A percentile compares a stretch with the other conserved stretches of the same genome.
Evolutionary conservation across 2,113 vertebrate species (phyloP).

Genomic region (Urocynchramus pylzowi): DNA sequence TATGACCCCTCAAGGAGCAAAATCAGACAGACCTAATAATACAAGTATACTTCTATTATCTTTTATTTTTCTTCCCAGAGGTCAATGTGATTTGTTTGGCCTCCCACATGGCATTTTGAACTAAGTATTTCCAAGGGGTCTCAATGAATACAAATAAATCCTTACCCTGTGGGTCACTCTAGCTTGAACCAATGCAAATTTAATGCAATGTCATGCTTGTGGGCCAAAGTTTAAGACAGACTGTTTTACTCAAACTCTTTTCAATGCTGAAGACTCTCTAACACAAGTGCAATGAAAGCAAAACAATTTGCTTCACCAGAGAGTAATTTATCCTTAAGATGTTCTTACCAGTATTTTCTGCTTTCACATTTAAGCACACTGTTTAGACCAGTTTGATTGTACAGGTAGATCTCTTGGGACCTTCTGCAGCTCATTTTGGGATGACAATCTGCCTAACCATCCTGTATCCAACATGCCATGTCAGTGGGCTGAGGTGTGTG

Average conservation of each 20-base stretch:
- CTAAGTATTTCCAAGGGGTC: background rate
- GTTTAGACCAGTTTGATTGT: background rate
- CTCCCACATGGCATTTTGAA: background rate
- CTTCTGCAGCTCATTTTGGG: background rate
- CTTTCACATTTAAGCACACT: background rate
- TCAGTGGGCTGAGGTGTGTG: background rate
- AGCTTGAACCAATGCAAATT: background rate
- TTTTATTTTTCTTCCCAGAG: background rate
- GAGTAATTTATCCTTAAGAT: background rate
- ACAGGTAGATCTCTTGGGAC: background rate
- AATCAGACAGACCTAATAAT: background rate
- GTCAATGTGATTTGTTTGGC: background rate
- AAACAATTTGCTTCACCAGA: background rate
- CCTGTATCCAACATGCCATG: accelerated
- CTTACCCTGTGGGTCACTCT: background rate
- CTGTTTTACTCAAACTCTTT: background rate
- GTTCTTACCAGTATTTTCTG: background rate
- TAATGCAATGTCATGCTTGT: background rate
- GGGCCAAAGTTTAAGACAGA: background rate
- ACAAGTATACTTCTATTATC: background rate
- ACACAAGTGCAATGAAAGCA: background rate
- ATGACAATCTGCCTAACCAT: background rate
- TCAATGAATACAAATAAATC: background rate
- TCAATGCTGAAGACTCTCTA: background rate
- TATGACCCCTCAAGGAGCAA: background rate